A percentile compares a stretch with the other conserved stretches of the same genome.
These are phyloP conservation scores for Cremastobaeus sp. DNA, from an alignment of 2,888 invertebrate genomes.

Conservation along the genomic window DNA sequence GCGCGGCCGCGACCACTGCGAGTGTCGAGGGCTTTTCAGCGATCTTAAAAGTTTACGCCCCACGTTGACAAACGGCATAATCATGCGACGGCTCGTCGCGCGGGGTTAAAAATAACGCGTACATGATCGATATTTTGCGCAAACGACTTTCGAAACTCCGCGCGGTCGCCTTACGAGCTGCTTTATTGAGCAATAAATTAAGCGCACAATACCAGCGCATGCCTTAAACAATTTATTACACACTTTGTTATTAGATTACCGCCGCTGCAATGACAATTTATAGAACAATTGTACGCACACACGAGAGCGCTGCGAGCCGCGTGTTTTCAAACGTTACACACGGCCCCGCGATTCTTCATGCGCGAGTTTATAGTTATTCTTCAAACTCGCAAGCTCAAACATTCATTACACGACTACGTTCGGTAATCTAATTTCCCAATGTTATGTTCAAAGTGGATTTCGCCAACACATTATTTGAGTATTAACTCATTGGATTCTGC, in stretches of 20 bases:
- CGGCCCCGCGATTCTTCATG: constrained; percentile 25
- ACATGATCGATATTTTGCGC: constrained; percentile 13
- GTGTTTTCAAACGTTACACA: too few relatives aligned
- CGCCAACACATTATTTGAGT: constrained; percentile 33
- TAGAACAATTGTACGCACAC: constrained; percentile 32
- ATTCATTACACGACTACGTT: constrained; percentile 36
- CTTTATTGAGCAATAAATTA: constrained; percentile 14
- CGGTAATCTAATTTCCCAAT: constrained; percentile 41
- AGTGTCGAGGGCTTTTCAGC: constrained; percentile 51
- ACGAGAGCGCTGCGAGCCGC: too few relatives aligned
- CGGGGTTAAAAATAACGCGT: constrained; percentile 38
- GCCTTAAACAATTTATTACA: constrained; percentile 42
- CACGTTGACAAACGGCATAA: constrained; percentile 41
- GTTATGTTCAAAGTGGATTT: constrained; percentile 35
- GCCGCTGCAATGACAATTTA: constrained; percentile 28
- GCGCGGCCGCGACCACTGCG: constrained; percentile 17
- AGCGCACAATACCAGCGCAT: constrained; percentile 2
- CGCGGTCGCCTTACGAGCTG: constrained; percentile 13
- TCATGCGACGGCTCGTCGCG: constrained; percentile 26
- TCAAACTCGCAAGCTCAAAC: constrained; percentile 42
- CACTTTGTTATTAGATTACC: constrained; percentile 36
- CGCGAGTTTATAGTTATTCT: constrained; percentile 46
- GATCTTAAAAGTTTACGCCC: constrained; percentile 43
- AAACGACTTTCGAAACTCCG: constrained; percentile 11
- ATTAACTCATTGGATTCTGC: constrained; percentile 30